Evolutionary conservation across 2,797 vertebrate genomes (phyloP), one percentile per base, ranked within the genome.

Genomic region (Gambelia wislizenii): DNA sequence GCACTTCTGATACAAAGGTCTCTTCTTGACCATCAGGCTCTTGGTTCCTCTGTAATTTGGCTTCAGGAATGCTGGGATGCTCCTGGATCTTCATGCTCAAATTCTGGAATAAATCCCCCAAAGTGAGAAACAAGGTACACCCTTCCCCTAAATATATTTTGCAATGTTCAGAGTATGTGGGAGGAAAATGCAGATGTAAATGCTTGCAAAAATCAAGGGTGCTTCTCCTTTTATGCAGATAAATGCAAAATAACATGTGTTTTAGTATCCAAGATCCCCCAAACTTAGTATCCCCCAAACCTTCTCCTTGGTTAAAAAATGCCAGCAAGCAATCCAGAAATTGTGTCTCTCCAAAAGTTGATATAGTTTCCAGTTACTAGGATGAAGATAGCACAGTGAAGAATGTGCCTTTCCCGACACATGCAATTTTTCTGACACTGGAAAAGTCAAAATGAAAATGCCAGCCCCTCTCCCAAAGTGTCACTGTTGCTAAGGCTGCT

Each of bases 41-140:
- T 94, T 92, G 97, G 93, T 88, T 98, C 97, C 70, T 97, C 93
- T 96, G 97, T 91, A 94, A 95, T 94, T 96, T 98, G 93, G 95
- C 91, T 95, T 98, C 98, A 93, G 98, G 97, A 86, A 95, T 87
- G 91, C 96, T 96, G 81, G 98, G 96, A 93, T 97, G 97, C 95
- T 99, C 99, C 97, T 98, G 98, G 94, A 99, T 99, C 98, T 99
- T 99, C 99, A 99, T 99, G 90, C 94, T 95, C 83, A 97, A 93
- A 93, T 96, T 97, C 98, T 98, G 97, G 93, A 98, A 93, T 91
- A 88, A 95, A 89, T 94, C 84, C 47, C 95, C 91, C 94, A 84
- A 86, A 93, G 92, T 49, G 44, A 87, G 79, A 93, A 33, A 59
- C 52, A 82, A 39, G 42, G 42, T 27, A 47, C 9, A 1, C 20